Conservation (phyloP, 1,140 invertebrate species). For the Philotrypesis tridentata region DNA sequence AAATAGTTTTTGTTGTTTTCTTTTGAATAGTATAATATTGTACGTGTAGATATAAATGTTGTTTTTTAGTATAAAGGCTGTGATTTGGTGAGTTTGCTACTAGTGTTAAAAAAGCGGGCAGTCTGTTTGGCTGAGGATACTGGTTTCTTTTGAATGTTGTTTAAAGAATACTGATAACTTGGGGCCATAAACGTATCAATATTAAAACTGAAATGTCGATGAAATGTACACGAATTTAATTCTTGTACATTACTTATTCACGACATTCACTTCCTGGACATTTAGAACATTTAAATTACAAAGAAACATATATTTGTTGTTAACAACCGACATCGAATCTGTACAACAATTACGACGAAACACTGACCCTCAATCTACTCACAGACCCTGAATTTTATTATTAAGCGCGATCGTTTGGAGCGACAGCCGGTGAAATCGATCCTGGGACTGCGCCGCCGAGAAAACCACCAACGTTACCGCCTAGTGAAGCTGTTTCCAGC, state of each 20-base stretch:
- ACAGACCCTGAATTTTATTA: background rate
- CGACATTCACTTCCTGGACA: background rate
- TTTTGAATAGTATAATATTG: no score
- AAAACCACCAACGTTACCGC: background rate
- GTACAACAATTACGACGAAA: background rate
- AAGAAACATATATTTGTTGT: background rate
- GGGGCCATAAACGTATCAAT: no score
- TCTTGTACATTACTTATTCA: background rate
- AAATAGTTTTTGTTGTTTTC: background rate
- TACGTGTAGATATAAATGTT: background rate
- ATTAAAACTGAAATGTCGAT: background rate
- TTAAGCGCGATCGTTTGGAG: background rate
- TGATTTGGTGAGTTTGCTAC: background rate
- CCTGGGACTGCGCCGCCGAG: background rate
- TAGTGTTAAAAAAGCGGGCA: background rate
- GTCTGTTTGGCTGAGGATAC: background rate
- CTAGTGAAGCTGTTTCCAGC: background rate
- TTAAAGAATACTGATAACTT: no score
- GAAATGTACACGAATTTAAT: no score
- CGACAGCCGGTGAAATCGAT: no score
- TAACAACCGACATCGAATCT: background rate
- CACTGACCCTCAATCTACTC: background rate
- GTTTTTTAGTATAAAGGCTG: background rate
- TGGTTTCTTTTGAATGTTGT: no score
- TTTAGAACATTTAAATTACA: background rate